Evolutionary conservation across 92 coral and sea anemone genomes (phyloP).

Genomic region (Zoanthus sociatus): DNA sequence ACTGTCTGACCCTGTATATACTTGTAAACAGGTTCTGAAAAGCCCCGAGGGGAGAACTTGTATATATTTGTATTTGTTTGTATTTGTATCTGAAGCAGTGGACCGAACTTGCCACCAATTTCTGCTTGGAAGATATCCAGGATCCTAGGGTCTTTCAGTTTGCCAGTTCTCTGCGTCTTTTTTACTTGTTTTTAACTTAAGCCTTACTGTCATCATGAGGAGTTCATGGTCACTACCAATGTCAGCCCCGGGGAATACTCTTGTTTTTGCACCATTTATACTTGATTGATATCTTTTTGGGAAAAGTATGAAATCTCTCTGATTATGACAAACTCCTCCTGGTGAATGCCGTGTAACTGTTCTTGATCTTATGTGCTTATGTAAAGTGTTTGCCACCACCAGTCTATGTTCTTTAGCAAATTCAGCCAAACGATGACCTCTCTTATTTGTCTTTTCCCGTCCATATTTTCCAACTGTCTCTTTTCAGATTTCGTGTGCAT

Average conservation of each 20-base stretch:
- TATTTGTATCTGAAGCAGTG: no score
- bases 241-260: background rate
- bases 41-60: no score
- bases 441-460: background rate
- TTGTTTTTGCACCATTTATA: background rate
- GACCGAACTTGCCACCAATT: no score
- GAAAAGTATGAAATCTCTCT: conserved; percentile 22
- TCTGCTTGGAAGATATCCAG: no score
- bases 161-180: background rate
- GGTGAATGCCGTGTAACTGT: conserved; percentile 27
- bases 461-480: conserved; percentile 3
- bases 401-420: background rate
- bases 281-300: conserved; percentile 9
- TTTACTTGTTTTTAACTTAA: background rate
- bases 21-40: no score
- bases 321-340: conserved; percentile 12
- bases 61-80: no score
- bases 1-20: no score
- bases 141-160: background rate
- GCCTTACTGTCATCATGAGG: background rate
- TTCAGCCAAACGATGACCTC: background rate
- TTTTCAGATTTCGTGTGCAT: background rate
- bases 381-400: background rate
- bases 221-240: conserved; percentile 19
- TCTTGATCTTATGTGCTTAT: background rate